Base-by-base conservation (phyloP, 2,888 invertebrate species). In the Drosophila peninsularis region DNA sequence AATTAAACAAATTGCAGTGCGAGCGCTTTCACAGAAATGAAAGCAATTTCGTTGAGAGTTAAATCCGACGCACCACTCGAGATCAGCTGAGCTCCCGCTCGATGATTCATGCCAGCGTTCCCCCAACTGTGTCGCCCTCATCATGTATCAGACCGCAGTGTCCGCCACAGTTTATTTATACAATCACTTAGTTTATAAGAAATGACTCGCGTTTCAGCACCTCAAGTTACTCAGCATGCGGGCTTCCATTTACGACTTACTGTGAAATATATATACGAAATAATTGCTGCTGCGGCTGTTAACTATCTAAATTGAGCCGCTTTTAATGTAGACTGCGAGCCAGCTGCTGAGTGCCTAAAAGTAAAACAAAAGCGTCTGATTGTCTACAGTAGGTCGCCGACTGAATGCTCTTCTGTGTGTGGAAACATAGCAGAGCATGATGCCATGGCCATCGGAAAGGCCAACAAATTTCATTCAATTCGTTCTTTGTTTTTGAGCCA, bases 1-100 rank as follows among this genome's bases (percentile, higher is more conserved):
- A 84, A 86, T 86, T 86, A 83, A 78, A 78, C 70, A 83, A 78
- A 83, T 86, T 78, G 89, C 75, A 58, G 55, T 64, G 69, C 67
- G 56, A 66, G 56, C 68, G 80, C 85, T 82, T 75, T 88, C 52
- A 78, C 47, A 62, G n/a, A 76, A 88, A 80, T 82, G 70, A 81
- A 83, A 82, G 83, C 70, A 70, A 76, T 78, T 70, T 78, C 17
- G 55, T 47, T 74, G 55, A 78, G 55, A 71, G 37, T 54, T 60
- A 39, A 56, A 32, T 45, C 61, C 41, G 17, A 53, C 10, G 41
- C 45, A 62, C 17, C 50, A 54, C 62, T 55, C 60, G 42, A 80
- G 70, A 77, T 82, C 80, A 85, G 78, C 88, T 75, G 88, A 70
- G 62, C 2, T 17, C 42, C 56, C 41, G 11, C 39, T 41, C 50